Base-by-base conservation (phyloP, 2,797 vertebrate genomes). In the Sebastes taczanowskii region DNA sequence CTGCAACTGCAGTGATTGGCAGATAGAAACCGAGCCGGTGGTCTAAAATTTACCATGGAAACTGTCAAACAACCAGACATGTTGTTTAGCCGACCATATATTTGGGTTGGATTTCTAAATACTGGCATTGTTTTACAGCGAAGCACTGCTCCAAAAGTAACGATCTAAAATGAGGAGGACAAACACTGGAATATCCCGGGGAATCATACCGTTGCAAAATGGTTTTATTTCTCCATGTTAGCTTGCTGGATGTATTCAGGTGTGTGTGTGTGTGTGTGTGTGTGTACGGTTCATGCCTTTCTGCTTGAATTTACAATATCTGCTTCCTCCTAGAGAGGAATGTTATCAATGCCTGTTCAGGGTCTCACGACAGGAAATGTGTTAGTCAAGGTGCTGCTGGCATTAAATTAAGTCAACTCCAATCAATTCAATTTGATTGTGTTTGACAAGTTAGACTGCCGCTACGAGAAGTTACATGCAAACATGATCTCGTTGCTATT, bases 11-110 rank as follows among this genome's bases (percentile, higher is more conserved):
- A 63, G 18, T 65, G 49, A 78, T 79, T 88, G 87, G 76, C 89
- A 88, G 78, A 86, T 75, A n/a, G 77, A 78, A 87, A 86, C 80
- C 34, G 23, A 82, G 65, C 81, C 20, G 34, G 76, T 72, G 65
- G 76, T 74, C 83, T 71, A 73, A 70, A 42, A 74, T 67, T 83
- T 74, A 77, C 85, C 85, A 82, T 85, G 85, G 86, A 77, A 88
- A 90, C 92, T 86, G 84, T 85, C 81, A 89, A 88, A 89, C 83
- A 90, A 65, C 32, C 78, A 89, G 88, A 88, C 79, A 30, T 62
- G 72, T 71, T 86, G 89, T 85, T 89, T 76, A 70, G 78, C 73
- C 32, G 38, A 90, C 67, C 69, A 42, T 83, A 62, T 81, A 81
- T 86, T 88, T 87, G 69, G 83, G 79, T 88, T 86, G 81, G 81